These are phyloP conservation scores for Petrophora chlorosata DNA, from an alignment of 2,888 invertebrate genomes.

Conservation along the genomic window DNA sequence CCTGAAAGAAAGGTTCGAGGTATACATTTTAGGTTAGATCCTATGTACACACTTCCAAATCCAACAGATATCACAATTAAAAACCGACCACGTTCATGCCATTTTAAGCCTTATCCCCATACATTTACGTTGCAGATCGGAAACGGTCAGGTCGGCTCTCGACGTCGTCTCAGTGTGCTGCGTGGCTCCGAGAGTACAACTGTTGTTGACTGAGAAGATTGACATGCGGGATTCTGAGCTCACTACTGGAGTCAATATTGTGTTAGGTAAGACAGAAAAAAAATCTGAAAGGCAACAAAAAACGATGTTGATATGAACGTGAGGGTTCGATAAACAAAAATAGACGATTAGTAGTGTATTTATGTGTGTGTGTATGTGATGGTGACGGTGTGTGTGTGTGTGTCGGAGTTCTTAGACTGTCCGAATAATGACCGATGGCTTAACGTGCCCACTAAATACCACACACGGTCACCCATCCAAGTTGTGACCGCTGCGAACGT, in stretches of 20 bases:
- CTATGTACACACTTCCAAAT: no score
- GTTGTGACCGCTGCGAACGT: no score
- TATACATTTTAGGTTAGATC: no score
- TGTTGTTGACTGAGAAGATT: conserved; percentile 89
- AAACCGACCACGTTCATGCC: no score
- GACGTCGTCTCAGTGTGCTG: conserved; percentile 96
- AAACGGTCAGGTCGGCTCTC: conserved; percentile 79
- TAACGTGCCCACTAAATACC: no score
- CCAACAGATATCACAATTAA: no score
- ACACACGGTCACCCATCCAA: no score
- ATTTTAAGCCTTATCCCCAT: background rate
- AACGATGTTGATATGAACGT: no score
- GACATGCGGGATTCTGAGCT: conserved; percentile 90
- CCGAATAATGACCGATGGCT: no score
- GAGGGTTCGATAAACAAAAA: no score
- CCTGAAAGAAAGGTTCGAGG: no score
- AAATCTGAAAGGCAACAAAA: background rate
- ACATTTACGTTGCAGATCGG: conserved; percentile 53
- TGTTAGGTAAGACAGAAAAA: conserved; percentile 80
- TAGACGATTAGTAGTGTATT: no score
- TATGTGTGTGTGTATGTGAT: background rate
- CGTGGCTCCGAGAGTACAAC: conserved; percentile 91
- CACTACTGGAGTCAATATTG: conserved; percentile 91
- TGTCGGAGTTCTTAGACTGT: background rate
- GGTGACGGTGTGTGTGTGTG: background rate